Evolutionary conservation across 2,113 vertebrate species (phyloP).

Genomic region (Dicaeum eximium): DNA sequence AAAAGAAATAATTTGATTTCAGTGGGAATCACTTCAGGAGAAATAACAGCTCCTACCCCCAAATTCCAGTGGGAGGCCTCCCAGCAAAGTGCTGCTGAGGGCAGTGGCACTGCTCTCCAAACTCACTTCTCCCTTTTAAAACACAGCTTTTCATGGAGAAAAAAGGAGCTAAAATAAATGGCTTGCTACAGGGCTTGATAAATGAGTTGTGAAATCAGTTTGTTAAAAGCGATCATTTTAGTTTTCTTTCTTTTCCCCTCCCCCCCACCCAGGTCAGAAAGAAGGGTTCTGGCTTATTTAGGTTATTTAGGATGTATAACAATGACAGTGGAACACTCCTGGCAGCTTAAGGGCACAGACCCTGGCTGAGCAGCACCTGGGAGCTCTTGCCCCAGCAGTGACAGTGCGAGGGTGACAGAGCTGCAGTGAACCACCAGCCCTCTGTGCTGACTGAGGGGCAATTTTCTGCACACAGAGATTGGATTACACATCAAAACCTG

Average conservation of each 20-base stretch:
- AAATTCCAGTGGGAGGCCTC: neutral
- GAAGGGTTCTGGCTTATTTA: neutral
- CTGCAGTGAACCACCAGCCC: neutral
- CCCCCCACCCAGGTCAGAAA: neutral
- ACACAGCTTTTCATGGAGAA: neutral
- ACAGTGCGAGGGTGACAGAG: accelerated
- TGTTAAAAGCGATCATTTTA: neutral
- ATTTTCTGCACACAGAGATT: neutral
- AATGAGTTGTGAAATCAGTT: conserved; percentile 26
- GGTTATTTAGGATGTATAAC: neutral
- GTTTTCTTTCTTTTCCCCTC: neutral
- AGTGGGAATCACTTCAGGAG: neutral
- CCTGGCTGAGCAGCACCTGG: neutral
- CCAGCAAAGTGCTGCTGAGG: neutral
- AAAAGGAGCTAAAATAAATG: conserved; percentile 20
- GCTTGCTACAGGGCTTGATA: conserved; percentile 8
- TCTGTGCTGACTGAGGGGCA: neutral
- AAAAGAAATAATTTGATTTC: conserved; percentile 32
- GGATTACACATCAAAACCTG: neutral
- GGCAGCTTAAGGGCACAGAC: neutral
- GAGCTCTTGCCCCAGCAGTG: neutral
- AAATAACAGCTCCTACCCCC: neutral
- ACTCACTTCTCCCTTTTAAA: neutral
- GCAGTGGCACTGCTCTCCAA: neutral
- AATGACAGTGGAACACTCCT: neutral